Percentiles rank a stretch among this genome's conserved stretches.
phyloP scores from a whole-genome alignment of 37 sponge, comb jelly and placozoan species.

The Petrosia ficiformis region DNA sequence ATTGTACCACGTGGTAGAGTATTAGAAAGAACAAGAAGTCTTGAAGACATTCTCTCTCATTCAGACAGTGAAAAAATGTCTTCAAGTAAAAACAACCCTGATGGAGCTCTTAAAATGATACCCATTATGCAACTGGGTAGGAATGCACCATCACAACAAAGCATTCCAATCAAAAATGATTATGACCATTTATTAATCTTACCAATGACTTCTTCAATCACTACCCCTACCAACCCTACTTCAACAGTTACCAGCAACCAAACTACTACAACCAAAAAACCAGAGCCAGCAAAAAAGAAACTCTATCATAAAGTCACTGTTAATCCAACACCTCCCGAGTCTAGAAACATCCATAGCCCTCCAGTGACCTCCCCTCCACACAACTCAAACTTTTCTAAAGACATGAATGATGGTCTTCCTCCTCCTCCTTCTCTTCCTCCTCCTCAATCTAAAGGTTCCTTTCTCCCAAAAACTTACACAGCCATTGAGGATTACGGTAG shows the following conservation, averaged over 20 bases:
- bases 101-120: background rate
- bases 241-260: no score
- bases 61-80: background rate
- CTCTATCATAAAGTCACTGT: background rate
- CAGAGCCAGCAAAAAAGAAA: conserved; percentile 14
- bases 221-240: no score
- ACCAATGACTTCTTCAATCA: background rate
- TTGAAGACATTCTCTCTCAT: conserved; percentile 39
- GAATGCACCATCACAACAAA: background rate
- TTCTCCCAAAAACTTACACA: conserved; percentile 10
- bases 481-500: conserved; percentile 39
- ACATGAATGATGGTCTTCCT: background rate
- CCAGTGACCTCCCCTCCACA: background rate
- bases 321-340: background rate
- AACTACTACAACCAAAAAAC: background rate
- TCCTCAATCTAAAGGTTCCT: background rate
- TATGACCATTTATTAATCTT: background rate
- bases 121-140: background rate
- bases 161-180: no score
- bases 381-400: background rate
- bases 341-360: background rate
- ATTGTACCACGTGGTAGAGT: background rate
- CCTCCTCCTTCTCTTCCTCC: background rate
- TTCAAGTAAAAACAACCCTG: background rate
- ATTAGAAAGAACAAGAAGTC: conserved; percentile 22